These are phyloP conservation scores for Drosophila quasianomalipes DNA, from an alignment of 2,888 invertebrate genomes.

Conservation along the genomic window DNA sequence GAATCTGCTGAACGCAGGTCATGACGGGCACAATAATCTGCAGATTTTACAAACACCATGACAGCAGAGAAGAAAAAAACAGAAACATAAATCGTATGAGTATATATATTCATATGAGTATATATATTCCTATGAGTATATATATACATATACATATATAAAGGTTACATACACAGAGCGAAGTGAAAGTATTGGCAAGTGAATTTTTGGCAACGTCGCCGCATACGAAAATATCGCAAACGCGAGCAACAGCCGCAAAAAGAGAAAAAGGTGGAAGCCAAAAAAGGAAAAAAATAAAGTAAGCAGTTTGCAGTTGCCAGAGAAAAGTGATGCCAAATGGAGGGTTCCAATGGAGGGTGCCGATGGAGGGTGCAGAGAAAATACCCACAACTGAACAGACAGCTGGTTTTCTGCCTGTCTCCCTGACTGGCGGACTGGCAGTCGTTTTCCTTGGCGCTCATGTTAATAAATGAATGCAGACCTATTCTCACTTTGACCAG, in stretches of 20 bases:
- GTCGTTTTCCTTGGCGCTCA: constrained; percentile 20
- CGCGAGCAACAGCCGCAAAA: constrained; percentile 30
- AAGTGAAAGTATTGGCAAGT: constrained; percentile 57
- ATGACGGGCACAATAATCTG: constrained; percentile 59
- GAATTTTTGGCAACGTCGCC: constrained; percentile 49
- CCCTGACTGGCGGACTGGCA: constrained; percentile 1
- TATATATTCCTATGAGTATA: constrained; percentile 13
- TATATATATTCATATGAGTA: constrained; percentile 8
- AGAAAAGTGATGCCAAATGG: constrained; percentile 5
- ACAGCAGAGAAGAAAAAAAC: constrained; percentile 39
- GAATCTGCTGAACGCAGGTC: constrained; percentile 31
- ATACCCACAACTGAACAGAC: constrained; percentile 25
- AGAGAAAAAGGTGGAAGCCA: constrained; percentile 77
- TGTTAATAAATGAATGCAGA: constrained; percentile 53
- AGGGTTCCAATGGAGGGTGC: no score
- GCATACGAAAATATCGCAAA: constrained; percentile 35
- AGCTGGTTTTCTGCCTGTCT: constrained; percentile 24
- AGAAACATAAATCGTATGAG: constrained; percentile 30
- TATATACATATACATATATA: constrained; percentile 18
- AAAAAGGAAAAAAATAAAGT: constrained; percentile 77
- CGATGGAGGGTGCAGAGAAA: constrained; percentile 32
- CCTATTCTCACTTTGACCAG: constrained; percentile 13
- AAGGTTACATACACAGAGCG: constrained; percentile 10
- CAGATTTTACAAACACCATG: constrained; percentile 45
- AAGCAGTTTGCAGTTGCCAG: constrained; percentile 79